Evolutionary conservation across 2,797 vertebrate species (phyloP), one percentile per base, ranked within the genome.

Genomic region (Apogon talboti): DNA sequence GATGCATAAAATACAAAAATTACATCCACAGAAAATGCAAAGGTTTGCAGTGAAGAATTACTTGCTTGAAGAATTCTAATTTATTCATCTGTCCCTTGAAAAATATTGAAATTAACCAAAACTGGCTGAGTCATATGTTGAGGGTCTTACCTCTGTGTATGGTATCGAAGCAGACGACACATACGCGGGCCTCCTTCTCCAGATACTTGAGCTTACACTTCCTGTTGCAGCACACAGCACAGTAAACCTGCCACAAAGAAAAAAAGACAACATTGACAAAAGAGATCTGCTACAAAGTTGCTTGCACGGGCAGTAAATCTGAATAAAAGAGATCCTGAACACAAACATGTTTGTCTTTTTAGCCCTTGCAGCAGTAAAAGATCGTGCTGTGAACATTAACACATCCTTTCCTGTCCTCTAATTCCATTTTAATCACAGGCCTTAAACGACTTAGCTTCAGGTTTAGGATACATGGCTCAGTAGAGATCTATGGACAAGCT

Each of bases 111-210:
- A 21, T 14, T 47, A 63, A 11, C 9, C 10, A 6, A 19, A 1
- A 6, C 24, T 4, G 18, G 8, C 12, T 9, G 52, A 40, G n/a
- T 7, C 43, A 37, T 43, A 28, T 28, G 4, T 61, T 40, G 9
- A 6, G 44, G 68, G 4, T 7, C 91, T 94, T 94, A 98, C 96
- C 96, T 95, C 89, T 95, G 86, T 93, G 95, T 79, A 99, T 95
- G 65, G 88, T 83, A 24, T 95, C 92, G 33, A 95, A 96, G 91
- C 98, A 99, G 87, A 93, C 51, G 81, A 94, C 89, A 76, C 98
- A 99, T 44, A 99, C 97, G 49, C 97, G 94, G 67, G 96, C 97
- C 91, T 98, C 97, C 64, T 97, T 99, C 49, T 98, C 97, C 91
- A 98, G 81, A 78, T 97, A 99, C 8, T 94, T 95, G 15, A 99